A percentile compares a stretch with the other conserved stretches of the same genome.
Conservation (phyloP, 2,113 vertebrate species). For the Poecilia latipinna region DNA sequence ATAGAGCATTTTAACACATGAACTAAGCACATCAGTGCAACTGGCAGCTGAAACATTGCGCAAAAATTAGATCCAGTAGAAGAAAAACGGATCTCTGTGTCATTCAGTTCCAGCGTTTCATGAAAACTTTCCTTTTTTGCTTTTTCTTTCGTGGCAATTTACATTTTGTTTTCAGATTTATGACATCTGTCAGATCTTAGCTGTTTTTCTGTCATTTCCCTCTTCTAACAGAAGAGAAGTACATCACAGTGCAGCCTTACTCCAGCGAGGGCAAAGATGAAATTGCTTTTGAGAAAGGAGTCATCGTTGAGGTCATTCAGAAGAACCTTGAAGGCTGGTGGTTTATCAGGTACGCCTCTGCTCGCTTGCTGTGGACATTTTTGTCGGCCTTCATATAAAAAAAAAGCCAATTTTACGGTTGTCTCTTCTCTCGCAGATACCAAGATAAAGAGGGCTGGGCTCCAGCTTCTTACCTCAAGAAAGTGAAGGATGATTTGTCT, state of each 20-base stretch:
- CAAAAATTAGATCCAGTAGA: slow-evolving; percentile 20
- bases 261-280: slow-evolving; percentile 93
- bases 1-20: slow-evolving; percentile 31
- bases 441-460: slow-evolving; percentile 98
- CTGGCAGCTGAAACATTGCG: slow-evolving; percentile 18
- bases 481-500: slow-evolving; percentile 93
- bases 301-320: slow-evolving; percentile 95
- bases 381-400: not conserved
- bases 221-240: slow-evolving; percentile 89
- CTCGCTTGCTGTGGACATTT: not conserved
- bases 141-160: slow-evolving; percentile 1
- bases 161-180: slow-evolving; percentile 3
- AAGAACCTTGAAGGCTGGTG: slow-evolving; percentile 99
- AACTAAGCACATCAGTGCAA: slow-evolving; percentile 13
- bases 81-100: slow-evolving; percentile 13
- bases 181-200: slow-evolving; percentile 1
- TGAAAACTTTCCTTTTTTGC: not conserved
- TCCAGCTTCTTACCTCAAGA: slow-evolving; percentile 97
- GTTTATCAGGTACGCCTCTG: slow-evolving; percentile 90
- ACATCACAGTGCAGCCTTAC: slow-evolving; percentile 92
- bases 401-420: not conserved
- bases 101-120: not conserved
- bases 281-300: slow-evolving; percentile 95
- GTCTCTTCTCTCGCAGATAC: slow-evolving; percentile 79
- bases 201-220: slow-evolving; percentile 32